These are phyloP conservation scores for Athetis lepigone DNA, from an alignment of 2,888 invertebrate species.

Conservation along the genomic window DNA sequence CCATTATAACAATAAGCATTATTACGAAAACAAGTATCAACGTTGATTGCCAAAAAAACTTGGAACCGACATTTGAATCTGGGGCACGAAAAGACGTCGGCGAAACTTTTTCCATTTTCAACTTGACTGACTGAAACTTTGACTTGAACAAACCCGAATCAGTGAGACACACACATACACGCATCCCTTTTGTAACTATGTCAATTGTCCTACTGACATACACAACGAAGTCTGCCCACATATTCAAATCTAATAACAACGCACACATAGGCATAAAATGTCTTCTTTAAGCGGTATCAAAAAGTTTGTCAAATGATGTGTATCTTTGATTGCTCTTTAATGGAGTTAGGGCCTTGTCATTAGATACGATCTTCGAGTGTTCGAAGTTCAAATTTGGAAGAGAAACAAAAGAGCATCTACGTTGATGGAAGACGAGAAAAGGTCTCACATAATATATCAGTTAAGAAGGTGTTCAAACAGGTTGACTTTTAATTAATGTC, in stretches of 20 bases:
- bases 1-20: constrained; percentile 11
- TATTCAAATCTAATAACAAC: background rate
- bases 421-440: background rate
- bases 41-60: constrained; percentile 28
- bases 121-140: constrained; percentile 29
- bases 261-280: background rate
- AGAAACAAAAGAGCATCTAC: constrained; percentile 4
- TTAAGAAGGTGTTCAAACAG: background rate
- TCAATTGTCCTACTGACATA: constrained; percentile 4
- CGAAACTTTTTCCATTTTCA: constrained; percentile 47
- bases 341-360: constrained; percentile 3
- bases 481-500: too few species aligned
- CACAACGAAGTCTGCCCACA: background rate
- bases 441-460: background rate
- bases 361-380: background rate
- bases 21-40: constrained; percentile 17
- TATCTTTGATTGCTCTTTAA: constrained; percentile 10
- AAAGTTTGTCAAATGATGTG: background rate
- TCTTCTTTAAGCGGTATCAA: background rate
- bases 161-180: constrained; percentile 12
- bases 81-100: constrained; percentile 6
- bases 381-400: constrained; percentile 5
- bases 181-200: constrained; percentile 4
- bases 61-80: constrained; percentile 25
- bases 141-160: constrained; percentile 36